phyloP scores from a whole-genome alignment of 2,888 invertebrate species.

The Cantharis lateralis region DNA sequence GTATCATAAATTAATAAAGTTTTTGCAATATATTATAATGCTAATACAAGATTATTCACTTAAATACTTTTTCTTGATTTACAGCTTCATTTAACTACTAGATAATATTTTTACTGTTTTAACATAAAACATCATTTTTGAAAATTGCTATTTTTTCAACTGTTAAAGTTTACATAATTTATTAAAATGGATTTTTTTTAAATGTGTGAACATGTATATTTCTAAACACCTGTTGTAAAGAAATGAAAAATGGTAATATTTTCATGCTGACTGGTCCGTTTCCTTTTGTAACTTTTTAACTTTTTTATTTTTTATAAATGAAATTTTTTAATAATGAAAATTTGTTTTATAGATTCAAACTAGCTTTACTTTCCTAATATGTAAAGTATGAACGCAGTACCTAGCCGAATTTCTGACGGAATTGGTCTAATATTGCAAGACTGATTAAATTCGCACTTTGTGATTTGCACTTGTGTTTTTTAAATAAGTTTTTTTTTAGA shows the following conservation, averaged over 20 bases:
- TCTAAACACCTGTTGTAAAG: background rate
- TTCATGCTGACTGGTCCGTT: background rate
- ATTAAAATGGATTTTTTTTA: background rate
- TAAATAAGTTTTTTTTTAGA: too few species aligned
- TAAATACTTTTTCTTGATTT: background rate
- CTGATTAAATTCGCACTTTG: too few species aligned
- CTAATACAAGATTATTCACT: background rate
- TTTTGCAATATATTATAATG: background rate
- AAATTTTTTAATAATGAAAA: background rate
- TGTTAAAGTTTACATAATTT: background rate
- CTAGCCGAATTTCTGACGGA: too few species aligned
- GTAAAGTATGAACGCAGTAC: too few species aligned
- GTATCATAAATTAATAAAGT: background rate
- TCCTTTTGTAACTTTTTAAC: background rate
- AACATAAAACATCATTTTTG: background rate
- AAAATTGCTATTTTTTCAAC: background rate
- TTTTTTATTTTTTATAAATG: background rate
- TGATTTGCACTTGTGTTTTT: too few species aligned
- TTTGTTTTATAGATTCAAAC: background rate
- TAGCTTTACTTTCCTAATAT: too few species aligned
- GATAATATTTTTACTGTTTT: background rate
- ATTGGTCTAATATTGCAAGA: too few species aligned
- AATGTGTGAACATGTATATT: background rate
- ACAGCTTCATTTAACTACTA: background rate
- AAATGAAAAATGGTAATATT: background rate